A percentile compares a stretch with the other conserved stretches of the same genome.
Conservation (phyloP, 2,888 invertebrate genomes). For the Drosophila testacea region DNA sequence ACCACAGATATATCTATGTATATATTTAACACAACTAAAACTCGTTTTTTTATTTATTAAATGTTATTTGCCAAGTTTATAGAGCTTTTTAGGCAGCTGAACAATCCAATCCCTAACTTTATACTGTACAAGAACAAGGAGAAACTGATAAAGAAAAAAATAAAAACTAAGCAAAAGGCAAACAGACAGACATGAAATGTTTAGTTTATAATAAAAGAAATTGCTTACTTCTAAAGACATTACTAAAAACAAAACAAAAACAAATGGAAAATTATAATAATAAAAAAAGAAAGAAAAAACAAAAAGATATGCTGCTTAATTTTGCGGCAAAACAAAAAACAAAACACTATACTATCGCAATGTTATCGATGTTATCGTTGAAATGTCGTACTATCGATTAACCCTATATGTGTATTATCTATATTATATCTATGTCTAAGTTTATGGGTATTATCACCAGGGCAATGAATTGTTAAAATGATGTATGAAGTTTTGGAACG, state of each 20-base stretch:
- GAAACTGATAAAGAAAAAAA: background rate
- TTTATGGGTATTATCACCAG: slow-evolving; percentile 5
- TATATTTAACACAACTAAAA: slow-evolving; percentile 19
- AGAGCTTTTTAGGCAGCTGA: slow-evolving; percentile 18
- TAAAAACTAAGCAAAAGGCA: slow-evolving; percentile 5
- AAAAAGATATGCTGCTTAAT: slow-evolving; percentile 6
- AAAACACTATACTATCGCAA: slow-evolving; percentile 5
- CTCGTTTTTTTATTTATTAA: background rate
- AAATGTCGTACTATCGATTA: slow-evolving; percentile 11
- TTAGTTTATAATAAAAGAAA: slow-evolving; percentile 18
- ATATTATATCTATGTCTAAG: slow-evolving; percentile 15
- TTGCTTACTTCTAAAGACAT: slow-evolving; percentile 25
- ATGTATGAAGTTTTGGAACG: background rate
- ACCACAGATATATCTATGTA: background rate
- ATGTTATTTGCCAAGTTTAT: slow-evolving; percentile 11
- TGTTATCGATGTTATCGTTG: slow-evolving; percentile 22
- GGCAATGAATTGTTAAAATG: slow-evolving; percentile 3
- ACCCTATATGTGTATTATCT: slow-evolving; percentile 7
- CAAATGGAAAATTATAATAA: slow-evolving; percentile 6
- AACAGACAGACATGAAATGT: slow-evolving; percentile 15
- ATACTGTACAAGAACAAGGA: slow-evolving; percentile 1
- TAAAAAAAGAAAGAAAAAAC: slow-evolving; percentile 5
- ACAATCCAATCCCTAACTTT: slow-evolving; percentile 15
- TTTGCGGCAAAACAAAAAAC: background rate
- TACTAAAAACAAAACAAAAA: slow-evolving; percentile 10